Evolutionary conservation across 2,888 invertebrate species (phyloP).

Genomic region (Phalera bucephala): DNA sequence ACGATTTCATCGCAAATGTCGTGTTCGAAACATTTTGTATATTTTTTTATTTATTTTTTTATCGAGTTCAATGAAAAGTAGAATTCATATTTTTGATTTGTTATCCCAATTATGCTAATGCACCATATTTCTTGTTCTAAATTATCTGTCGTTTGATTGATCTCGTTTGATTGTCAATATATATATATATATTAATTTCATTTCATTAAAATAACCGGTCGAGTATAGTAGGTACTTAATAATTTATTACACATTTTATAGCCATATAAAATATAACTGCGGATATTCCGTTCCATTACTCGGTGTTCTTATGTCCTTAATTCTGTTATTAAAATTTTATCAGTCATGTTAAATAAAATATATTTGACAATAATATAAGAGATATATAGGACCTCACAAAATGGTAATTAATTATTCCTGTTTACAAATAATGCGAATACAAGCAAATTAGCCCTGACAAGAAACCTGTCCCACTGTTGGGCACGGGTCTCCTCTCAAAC

Average conservation of each 20-base stretch:
- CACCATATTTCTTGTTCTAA: conserved; percentile 11
- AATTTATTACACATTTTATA: conserved; percentile 12
- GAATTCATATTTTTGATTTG: conserved; percentile 6
- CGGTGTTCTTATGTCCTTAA: conserved; percentile 4
- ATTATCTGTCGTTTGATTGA: conserved; percentile 23
- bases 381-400: no score
- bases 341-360: background rate
- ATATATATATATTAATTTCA: conserved; percentile 11
- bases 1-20: conserved; percentile 15
- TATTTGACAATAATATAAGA: conserved; percentile 10
- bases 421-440: no score
- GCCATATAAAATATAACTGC: conserved; percentile 3
- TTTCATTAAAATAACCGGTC: conserved; percentile 22
- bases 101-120: conserved; percentile 16
- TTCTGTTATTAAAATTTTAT: conserved; percentile 2
- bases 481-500: no score
- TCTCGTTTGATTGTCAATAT: conserved; percentile 23
- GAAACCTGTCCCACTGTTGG: no score
- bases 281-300: conserved; percentile 5
- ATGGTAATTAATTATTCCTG: no score
- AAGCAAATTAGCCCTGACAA: no score
- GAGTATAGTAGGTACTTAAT: conserved; percentile 6
- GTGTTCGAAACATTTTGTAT: conserved; percentile 2
- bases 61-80: background rate
- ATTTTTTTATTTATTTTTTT: background rate